Evolutionary conservation across 2,113 vertebrate species (phyloP).

Genomic region (Oxygymnocypris stewartii): DNA sequence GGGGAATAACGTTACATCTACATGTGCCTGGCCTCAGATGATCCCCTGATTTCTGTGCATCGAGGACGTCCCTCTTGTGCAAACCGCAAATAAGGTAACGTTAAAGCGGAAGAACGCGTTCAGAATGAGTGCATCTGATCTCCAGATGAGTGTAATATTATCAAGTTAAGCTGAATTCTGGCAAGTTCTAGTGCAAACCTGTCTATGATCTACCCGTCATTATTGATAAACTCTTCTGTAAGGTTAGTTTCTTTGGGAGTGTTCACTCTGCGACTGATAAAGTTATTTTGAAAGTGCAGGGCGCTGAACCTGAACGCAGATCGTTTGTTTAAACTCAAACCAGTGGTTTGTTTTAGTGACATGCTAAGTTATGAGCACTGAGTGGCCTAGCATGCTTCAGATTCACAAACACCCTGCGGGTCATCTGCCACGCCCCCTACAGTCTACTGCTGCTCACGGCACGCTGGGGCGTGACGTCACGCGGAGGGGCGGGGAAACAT

Average conservation of each 20-base stretch:
- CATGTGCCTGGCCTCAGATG: constrained; percentile 72
- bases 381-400: neutral
- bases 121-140: constrained; percentile 7
- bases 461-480: constrained; percentile 61
- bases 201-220: neutral
- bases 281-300: constrained; percentile 11
- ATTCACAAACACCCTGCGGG: constrained; percentile 34
- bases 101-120: constrained; percentile 47
- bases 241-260: neutral
- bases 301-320: no score
- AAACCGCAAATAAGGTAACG: constrained; percentile 69
- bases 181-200: neutral
- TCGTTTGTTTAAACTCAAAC: neutral
- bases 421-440: constrained; percentile 23
- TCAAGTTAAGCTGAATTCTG: neutral
- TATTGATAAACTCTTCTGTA: neutral
- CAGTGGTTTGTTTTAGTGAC: neutral
- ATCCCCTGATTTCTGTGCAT: constrained; percentile 66
- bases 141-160: neutral
- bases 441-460: neutral
- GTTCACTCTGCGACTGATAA: neutral
- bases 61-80: constrained; percentile 68
- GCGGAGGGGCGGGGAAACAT: constrained; percentile 60
- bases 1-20: constrained; percentile 53
- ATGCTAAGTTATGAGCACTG: neutral